A percentile compares a stretch with the other conserved stretches of the same genome.
Conservation (phyloP, 2,888 invertebrate species). For the Catocala fraxini region DNA sequence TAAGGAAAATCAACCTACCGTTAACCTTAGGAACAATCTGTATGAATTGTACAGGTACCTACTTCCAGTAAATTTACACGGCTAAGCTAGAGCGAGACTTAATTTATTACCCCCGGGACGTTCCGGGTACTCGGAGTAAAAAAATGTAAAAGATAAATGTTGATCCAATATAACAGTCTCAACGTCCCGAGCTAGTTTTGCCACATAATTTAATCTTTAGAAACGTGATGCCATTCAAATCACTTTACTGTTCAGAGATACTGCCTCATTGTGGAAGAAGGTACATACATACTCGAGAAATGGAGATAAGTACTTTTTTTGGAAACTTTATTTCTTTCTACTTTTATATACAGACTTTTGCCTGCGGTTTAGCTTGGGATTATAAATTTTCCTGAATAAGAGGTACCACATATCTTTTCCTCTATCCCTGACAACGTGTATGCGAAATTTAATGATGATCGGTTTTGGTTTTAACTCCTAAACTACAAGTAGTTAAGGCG, state of each 20-base stretch:
- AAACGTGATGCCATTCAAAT: slow-evolving; percentile 16
- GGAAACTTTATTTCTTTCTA: too few species aligned
- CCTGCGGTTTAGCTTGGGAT: too few species aligned
- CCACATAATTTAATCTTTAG: slow-evolving; percentile 13
- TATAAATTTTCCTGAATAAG: too few species aligned
- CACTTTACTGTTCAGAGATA: not conserved
- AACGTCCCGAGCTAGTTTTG: slow-evolving; percentile 6
- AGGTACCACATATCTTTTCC: too few species aligned
- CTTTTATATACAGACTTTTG: too few species aligned
- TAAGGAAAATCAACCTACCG: not conserved
- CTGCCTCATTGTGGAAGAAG: too few species aligned
- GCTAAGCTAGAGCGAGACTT: slow-evolving; percentile 14
- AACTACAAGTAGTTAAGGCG: too few species aligned
- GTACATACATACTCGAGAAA: too few species aligned
- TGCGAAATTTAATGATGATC: too few species aligned
- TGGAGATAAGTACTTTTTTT: too few species aligned
- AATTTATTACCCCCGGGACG: slow-evolving; percentile 32
- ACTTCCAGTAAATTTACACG: slow-evolving; percentile 4
- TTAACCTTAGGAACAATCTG: not conserved
- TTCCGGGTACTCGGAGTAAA: not conserved
- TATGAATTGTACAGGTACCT: not conserved
- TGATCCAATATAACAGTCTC: slow-evolving; percentile 1
- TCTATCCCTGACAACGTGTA: too few species aligned
- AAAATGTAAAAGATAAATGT: slow-evolving; percentile 6
- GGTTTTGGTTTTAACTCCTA: too few species aligned